Percentiles rank a stretch among this genome's conserved stretches.
phyloP scores from a whole-genome alignment of 1,140 invertebrate genomes.

The Ooceraea biroi region DNA sequence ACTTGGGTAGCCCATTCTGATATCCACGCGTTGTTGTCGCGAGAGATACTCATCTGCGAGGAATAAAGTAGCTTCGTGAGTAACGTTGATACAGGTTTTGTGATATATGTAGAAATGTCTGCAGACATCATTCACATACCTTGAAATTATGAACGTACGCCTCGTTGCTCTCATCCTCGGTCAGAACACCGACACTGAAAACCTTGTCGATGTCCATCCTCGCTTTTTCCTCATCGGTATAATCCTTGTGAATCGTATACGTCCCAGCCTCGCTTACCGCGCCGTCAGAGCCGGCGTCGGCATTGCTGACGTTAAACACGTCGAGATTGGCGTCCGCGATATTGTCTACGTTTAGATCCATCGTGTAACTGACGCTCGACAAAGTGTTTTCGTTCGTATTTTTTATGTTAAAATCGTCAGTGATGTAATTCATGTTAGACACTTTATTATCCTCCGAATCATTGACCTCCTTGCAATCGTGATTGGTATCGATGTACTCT shows the following conservation, averaged over 20 bases:
- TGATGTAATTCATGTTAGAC: constrained; percentile 73
- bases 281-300: constrained; percentile 84
- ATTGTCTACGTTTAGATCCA: constrained; percentile 65
- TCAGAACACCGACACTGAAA: constrained; percentile 88
- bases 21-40: constrained; percentile 85
- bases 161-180: constrained; percentile 83
- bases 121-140: constrained; percentile 62
- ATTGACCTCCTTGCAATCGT: constrained; percentile 66
- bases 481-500: constrained; percentile 70
- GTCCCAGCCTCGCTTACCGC: constrained; percentile 94
- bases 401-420: constrained; percentile 63
- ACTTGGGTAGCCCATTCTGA: constrained; percentile 88
- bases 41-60: constrained; percentile 71
- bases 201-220: constrained; percentile 94
- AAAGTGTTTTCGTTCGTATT: constrained; percentile 50
- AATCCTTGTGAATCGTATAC: constrained; percentile 95
- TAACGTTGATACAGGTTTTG: background rate
- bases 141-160: constrained; percentile 84
- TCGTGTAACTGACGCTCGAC: constrained; percentile 69
- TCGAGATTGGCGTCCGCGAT: constrained; percentile 73
- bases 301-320: constrained; percentile 77
- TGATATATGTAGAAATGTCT: background rate
- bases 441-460: constrained; percentile 73
- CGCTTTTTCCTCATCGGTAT: constrained; percentile 94
- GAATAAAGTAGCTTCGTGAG: constrained; percentile 23